Conservation (phyloP, 2,888 invertebrate species). For the Sinhomidia bicolor region DNA sequence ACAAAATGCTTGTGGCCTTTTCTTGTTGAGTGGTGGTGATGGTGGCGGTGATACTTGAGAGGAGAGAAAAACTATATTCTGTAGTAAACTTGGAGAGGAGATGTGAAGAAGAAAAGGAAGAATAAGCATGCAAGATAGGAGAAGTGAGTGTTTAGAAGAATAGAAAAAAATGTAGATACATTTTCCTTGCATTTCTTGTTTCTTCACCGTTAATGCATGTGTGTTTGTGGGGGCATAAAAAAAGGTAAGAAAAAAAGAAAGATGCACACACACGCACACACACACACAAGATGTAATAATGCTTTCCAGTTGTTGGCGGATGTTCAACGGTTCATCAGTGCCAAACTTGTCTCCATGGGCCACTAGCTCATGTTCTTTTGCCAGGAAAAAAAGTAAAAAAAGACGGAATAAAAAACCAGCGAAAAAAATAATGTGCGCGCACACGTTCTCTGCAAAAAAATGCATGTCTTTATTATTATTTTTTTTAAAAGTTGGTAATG, state of each 20-base stretch:
- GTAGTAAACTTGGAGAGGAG: neutral
- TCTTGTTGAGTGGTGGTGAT: conserved; percentile 15
- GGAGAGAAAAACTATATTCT: conserved; percentile 6
- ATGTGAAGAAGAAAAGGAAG: neutral
- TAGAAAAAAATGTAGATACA: neutral
- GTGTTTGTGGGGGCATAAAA: neutral
- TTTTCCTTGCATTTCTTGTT: neutral
- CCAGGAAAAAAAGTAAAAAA: conserved; percentile 13
- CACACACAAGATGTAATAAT: conserved; percentile 50
- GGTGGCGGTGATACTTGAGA: neutral
- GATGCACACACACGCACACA: neutral
- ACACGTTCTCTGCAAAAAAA: conserved; percentile 27
- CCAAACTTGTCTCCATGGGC: conserved; percentile 68
- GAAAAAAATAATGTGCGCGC: conserved; percentile 38
- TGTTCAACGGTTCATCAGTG: conserved; percentile 70
- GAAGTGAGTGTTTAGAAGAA: conserved; percentile 7
- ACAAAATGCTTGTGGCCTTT: conserved; percentile 21
- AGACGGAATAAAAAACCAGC: conserved; percentile 14
- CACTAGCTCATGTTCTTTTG: conserved; percentile 59
- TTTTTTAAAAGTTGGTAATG: no score
- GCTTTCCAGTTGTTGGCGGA: conserved; percentile 57
- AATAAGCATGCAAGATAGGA: no score
- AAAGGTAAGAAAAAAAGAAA: no score
- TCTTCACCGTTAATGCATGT: neutral
- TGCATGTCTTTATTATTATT: no score